These are phyloP conservation scores for Hypolimnas misippus DNA, from an alignment of 2,888 invertebrate genomes.

Conservation along the genomic window DNA sequence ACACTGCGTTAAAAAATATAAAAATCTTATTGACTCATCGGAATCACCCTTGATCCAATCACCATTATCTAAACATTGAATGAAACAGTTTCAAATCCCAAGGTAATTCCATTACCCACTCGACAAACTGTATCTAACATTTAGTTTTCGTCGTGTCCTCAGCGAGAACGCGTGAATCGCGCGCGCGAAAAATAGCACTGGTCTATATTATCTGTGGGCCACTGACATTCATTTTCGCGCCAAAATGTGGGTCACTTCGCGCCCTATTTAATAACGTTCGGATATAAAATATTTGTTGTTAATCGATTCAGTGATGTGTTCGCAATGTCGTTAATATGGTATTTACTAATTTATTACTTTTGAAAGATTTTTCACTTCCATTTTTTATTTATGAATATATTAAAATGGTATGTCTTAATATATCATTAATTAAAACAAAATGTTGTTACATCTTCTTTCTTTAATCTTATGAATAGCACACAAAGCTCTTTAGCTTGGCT, in stretches of 20 bases:
- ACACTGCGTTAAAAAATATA: neutral
- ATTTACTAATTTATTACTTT: slow-evolving; percentile 45
- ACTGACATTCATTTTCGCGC: slow-evolving; percentile 70
- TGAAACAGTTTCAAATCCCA: slow-evolving; percentile 46
- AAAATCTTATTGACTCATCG: slow-evolving; percentile 8
- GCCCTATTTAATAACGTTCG: slow-evolving; percentile 51
- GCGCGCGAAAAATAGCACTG: slow-evolving; percentile 67
- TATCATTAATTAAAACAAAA: too few relatives aligned
- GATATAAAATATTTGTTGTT: slow-evolving; percentile 48
- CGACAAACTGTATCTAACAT: slow-evolving; percentile 30
- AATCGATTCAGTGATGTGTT: slow-evolving; percentile 39
- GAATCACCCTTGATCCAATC: slow-evolving; percentile 13
- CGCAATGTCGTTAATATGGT: slow-evolving; percentile 62
- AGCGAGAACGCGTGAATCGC: slow-evolving; percentile 43
- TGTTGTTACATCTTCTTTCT: too few relatives aligned
- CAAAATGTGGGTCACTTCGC: slow-evolving; percentile 63
- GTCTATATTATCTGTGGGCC: slow-evolving; percentile 3
- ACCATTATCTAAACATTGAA: slow-evolving; percentile 21
- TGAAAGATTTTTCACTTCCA: slow-evolving; percentile 27
- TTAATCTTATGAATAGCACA: too few relatives aligned
- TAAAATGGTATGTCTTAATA: neutral
- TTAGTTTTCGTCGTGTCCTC: slow-evolving; percentile 47
- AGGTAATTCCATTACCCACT: slow-evolving; percentile 49
- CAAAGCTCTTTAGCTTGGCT: too few relatives aligned
- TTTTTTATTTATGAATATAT: slow-evolving; percentile 17